Evolutionary conservation across 2,797 vertebrate species (phyloP), one percentile per base, ranked within the genome.

Genomic region (Hemibagrus guttatus): DNA sequence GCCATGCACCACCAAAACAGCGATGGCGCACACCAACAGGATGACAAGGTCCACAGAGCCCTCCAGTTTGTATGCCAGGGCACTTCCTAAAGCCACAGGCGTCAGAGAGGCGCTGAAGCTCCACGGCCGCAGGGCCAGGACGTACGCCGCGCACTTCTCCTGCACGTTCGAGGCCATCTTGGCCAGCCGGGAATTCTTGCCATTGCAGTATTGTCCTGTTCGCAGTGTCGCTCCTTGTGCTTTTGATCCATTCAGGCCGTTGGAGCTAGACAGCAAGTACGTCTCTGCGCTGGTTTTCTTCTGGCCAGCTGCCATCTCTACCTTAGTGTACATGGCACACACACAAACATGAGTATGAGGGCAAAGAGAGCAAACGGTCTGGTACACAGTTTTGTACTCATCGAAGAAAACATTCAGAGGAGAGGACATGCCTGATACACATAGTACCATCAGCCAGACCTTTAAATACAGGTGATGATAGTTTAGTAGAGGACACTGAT

Each of bases 61-160:
- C 31, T 97, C 96, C 26, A 96, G 95, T 26, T 97, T 96, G 93
- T 98, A 99, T 0, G 98, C 98, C 88, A 99, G 92, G 0, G 97
- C 97, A 5, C 97, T 97, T 89, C 98, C 98, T 46, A 99, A 96
- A 3, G 97, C 97, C 91, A 99, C 98, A 0, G 98, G 98, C 0
- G 95, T 99, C 56, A 99, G 97, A 0, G 98, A 99, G 52, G 98
- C 95, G 0, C 98, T 99, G 93, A 99, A 99, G 85, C 98, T 99
- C 98, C 98, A 99, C 0, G 98, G 98, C 0, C 98, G 94, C 86
- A 99, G 94, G 0, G 98, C 98, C 76, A 99, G 92, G 74, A 99
- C 97, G 0, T 99, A 99, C 6, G 97, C 97, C 0, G 97, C 97
- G 0, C 98, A 99, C 84, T 98, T 98, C 0, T 96, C 95, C 83